Conservation (phyloP, 2,113 vertebrate species). For the Atractosteus spatula region DNA sequence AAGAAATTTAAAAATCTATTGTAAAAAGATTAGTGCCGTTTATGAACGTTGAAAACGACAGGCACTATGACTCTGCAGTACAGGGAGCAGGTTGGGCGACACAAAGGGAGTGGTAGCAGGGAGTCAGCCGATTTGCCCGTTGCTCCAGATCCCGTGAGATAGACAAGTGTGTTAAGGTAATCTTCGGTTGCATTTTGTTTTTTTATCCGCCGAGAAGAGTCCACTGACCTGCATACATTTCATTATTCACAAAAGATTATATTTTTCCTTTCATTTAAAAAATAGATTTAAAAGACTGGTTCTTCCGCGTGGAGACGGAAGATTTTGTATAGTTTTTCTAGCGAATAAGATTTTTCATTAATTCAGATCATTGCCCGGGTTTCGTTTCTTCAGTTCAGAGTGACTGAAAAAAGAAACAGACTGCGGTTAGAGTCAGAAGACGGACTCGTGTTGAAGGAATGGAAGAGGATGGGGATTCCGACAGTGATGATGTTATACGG, state of each 20-base stretch:
- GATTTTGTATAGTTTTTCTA: too few species aligned
- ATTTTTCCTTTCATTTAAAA: too few species aligned
- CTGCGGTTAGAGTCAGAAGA: too few species aligned
- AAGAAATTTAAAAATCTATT: too few species aligned
- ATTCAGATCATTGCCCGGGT: neutral
- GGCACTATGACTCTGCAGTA: constrained; percentile 17
- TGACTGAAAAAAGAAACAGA: too few species aligned
- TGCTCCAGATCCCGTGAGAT: neutral
- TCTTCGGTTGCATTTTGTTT: neutral
- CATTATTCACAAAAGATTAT: too few species aligned
- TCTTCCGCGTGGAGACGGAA: too few species aligned
- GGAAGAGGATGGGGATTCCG: constrained; percentile 19
- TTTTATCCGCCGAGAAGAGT: neutral
- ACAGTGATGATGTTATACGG: constrained; percentile 4
- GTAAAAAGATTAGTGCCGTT: too few species aligned
- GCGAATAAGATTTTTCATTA: too few species aligned
- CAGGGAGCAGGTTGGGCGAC: neutral
- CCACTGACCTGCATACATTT: neutral
- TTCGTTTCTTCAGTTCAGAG: neutral
- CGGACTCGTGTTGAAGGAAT: constrained; percentile 18
- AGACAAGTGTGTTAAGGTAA: neutral
- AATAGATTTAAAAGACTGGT: too few species aligned
- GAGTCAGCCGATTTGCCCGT: neutral
- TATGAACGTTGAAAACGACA: constrained; percentile 13
- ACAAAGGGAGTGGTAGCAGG: constrained; percentile 14